Evolutionary conservation across 2,113 vertebrate genomes (phyloP).

Genomic region (Chlamydotis undulata): DNA sequence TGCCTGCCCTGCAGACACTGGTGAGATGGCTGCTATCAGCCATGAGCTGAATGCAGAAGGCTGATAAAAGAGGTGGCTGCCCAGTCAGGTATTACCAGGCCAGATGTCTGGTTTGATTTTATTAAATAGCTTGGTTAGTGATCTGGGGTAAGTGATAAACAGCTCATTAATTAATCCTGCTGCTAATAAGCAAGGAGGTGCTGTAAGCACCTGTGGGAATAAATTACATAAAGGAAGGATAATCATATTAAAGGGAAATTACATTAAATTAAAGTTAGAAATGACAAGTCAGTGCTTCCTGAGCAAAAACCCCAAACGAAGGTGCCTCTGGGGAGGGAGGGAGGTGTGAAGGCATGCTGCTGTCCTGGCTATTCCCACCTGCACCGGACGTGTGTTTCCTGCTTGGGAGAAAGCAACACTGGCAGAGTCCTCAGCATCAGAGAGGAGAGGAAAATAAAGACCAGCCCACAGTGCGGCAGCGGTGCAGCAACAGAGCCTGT

Average conservation of each 20-base stretch:
- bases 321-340: background rate
- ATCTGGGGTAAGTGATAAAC: background rate
- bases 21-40: background rate
- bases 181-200: slow-evolving; percentile 10
- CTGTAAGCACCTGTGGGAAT: background rate
- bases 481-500: background rate
- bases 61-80: background rate
- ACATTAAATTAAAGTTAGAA: slow-evolving; percentile 3
- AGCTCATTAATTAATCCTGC: slow-evolving; percentile 4
- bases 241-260: background rate
- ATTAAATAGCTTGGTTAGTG: background rate
- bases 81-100: background rate
- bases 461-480: rapidly evolving
- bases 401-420: background rate
- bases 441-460: background rate
- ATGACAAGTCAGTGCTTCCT: background rate
- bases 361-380: background rate
- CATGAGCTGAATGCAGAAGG: background rate
- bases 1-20: background rate
- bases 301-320: background rate
- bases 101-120: slow-evolving; percentile 7
- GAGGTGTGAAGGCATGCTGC: background rate
- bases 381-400: background rate
- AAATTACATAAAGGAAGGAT: background rate
- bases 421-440: background rate